These are phyloP conservation scores for Pachyseris speciosa DNA, from an alignment of 64 coral and sea anemone species.

Conservation along the genomic window DNA sequence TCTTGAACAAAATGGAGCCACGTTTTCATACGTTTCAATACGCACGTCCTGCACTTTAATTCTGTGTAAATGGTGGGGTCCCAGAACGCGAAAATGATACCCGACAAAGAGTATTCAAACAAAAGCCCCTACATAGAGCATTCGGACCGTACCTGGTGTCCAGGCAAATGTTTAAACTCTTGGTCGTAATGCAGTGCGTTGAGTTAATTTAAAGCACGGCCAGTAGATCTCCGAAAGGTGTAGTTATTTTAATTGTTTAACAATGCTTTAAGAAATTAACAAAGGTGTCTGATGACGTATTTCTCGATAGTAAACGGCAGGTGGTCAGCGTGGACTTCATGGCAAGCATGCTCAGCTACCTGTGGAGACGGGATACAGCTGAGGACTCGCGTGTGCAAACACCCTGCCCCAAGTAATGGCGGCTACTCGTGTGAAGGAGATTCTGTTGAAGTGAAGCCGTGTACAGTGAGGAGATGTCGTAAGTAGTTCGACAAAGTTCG, in stretches of 20 bases:
- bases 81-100: no score
- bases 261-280: neutral
- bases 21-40: no score
- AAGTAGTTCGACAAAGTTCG: slow-evolving; percentile 17
- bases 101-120: no score
- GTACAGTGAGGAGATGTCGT: slow-evolving; percentile 90
- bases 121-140: no score
- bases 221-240: no score
- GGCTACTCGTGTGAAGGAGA: slow-evolving; percentile 86
- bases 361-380: slow-evolving; percentile 89
- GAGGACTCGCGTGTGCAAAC: slow-evolving; percentile 77
- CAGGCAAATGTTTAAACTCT: no score
- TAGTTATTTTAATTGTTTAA: neutral
- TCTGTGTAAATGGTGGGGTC: no score
- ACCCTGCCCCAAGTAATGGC: slow-evolving; percentile 71
- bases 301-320: slow-evolving; percentile 74
- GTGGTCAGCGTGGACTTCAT: slow-evolving; percentile 86
- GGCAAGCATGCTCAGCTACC: slow-evolving; percentile 93
- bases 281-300: neutral
- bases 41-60: no score
- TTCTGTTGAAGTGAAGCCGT: slow-evolving; percentile 76
- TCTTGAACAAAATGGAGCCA: no score
- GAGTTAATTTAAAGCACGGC: no score
- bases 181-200: no score
- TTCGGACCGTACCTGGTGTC: no score